Evolutionary conservation across 2,797 vertebrate species (phyloP).

Genomic region (Tokudaia tokunoshimensis): DNA sequence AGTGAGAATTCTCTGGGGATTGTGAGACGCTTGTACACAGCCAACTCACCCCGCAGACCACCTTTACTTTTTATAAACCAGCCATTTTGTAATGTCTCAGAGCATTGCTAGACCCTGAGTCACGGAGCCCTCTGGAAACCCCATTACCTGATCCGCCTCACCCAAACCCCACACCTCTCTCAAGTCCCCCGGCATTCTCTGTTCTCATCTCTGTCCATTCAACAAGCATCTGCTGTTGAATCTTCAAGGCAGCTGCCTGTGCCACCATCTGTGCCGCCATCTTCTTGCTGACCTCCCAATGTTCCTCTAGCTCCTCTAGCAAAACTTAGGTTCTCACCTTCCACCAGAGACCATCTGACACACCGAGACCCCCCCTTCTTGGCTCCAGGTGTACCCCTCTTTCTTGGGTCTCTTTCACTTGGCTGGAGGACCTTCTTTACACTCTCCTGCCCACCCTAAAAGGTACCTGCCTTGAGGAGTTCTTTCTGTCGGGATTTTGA

Average conservation of each 20-base stretch:
- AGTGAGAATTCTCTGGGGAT: background rate
- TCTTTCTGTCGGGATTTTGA: background rate
- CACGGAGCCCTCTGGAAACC: background rate
- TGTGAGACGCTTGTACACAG: background rate
- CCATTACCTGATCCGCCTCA: background rate
- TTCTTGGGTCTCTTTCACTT: background rate
- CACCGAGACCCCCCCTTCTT: background rate
- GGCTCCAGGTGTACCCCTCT: background rate
- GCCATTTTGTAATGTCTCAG: background rate
- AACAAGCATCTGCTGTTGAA: background rate
- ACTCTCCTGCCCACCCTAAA: background rate
- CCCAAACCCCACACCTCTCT: background rate
- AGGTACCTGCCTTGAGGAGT: background rate
- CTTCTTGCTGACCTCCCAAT: background rate
- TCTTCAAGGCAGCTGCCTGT: background rate
- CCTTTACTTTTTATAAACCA: background rate
- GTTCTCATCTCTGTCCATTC: background rate
- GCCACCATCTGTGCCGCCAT: background rate
- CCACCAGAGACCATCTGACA: background rate
- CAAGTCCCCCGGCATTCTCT: background rate
- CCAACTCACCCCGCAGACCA: background rate
- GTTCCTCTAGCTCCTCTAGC: background rate
- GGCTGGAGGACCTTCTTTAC: background rate
- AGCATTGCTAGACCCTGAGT: background rate
- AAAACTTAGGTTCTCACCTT: background rate